These are phyloP conservation scores for Campaea margaritaria DNA, from an alignment of 2,888 invertebrate genomes.

Conservation along the genomic window DNA sequence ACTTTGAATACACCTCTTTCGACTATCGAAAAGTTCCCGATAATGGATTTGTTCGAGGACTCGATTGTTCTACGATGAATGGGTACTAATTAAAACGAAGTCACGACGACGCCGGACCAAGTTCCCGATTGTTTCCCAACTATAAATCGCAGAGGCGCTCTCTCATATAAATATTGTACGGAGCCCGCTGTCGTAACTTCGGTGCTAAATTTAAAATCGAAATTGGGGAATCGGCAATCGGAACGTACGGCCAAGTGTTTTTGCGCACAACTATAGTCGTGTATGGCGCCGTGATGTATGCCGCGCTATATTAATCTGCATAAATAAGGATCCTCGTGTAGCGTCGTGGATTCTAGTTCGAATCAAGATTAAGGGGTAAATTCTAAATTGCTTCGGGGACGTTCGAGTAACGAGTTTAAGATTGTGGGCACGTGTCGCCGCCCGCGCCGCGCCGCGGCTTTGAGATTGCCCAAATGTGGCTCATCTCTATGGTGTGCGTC, in stretches of 20 bases:
- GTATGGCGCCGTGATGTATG: conserved; percentile 41
- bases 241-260: conserved; percentile 47
- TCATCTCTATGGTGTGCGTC: conserved; percentile 49
- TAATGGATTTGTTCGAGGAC: conserved; percentile 83
- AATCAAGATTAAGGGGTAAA: conserved; percentile 70
- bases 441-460: conserved; percentile 33
- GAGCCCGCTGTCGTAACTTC: conserved; percentile 63
- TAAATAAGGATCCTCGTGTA: conserved; percentile 55
- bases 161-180: conserved; percentile 79
- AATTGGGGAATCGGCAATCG: conserved; percentile 64
- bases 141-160: conserved; percentile 77
- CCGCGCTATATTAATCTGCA: conserved; percentile 56
- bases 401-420: conserved; percentile 76
- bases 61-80: conserved; percentile 84
- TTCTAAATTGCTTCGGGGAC: conserved; percentile 72
- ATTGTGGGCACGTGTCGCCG: conserved; percentile 75
- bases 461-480: conserved; percentile 70
- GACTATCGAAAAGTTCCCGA: conserved; percentile 83
- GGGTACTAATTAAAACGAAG: conserved; percentile 86
- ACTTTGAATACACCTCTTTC: conserved; percentile 82
- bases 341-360: conserved; percentile 56
- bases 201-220: conserved; percentile 80
- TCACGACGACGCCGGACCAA: conserved; percentile 79
- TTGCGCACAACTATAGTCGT: conserved; percentile 39
- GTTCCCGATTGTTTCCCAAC: conserved; percentile 80